Evolutionary conservation across 2,888 invertebrate species (phyloP).

Genomic region (Thereva unica): DNA sequence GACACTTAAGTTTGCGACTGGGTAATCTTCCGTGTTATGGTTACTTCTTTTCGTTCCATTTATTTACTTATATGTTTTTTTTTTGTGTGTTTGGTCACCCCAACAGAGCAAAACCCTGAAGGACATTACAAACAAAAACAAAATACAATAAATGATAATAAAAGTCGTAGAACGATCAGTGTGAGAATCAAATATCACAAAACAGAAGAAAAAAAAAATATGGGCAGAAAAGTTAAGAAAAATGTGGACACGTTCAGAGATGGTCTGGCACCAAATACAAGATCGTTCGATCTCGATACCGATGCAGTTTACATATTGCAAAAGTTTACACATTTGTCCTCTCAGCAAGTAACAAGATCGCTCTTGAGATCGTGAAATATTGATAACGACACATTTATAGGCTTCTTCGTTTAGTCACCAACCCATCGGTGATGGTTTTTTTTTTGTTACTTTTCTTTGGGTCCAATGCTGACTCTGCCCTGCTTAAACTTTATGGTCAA

Average conservation of each 20-base stretch:
- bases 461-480: no score
- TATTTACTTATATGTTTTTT: conserved; percentile 12
- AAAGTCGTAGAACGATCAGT: conserved; percentile 38
- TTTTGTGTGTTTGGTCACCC: not conserved
- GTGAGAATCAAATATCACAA: conserved; percentile 41
- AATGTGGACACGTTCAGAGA: conserved; percentile 33
- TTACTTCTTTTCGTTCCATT: conserved; percentile 13
- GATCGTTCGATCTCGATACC: conserved; percentile 37
- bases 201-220: conserved; percentile 17
- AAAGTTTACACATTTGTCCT: conserved; percentile 42
- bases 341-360: conserved; percentile 42
- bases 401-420: conserved; percentile 31
- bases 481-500: no score
- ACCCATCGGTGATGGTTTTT: no score
- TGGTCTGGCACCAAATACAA: conserved; percentile 37
- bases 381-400: conserved; percentile 42
- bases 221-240: conserved; percentile 20
- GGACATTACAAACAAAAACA: conserved; percentile 24
- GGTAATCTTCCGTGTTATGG: conserved; percentile 29
- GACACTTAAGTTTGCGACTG: conserved; percentile 9
- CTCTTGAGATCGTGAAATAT: conserved; percentile 42
- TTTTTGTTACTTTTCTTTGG: no score
- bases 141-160: conserved; percentile 40
- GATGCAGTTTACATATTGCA: conserved; percentile 36
- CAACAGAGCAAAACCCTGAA: conserved; percentile 16